Evolutionary conservation across 2,113 vertebrate species (phyloP).

Genomic region (Cardinalis cardinalis): DNA sequence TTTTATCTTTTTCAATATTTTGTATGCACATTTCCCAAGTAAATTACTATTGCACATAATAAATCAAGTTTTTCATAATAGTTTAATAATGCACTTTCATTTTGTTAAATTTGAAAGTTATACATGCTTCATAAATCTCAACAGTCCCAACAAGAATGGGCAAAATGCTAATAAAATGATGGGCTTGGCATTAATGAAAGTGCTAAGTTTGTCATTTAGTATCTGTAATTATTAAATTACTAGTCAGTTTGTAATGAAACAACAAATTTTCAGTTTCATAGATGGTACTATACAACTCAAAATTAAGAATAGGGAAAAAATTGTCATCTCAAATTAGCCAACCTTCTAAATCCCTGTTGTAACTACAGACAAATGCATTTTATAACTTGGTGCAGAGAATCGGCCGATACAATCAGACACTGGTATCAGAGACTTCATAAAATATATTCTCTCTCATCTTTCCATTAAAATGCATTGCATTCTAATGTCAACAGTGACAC

Average conservation of each 20-base stretch:
- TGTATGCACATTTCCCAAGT: neutral
- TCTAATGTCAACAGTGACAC: neutral
- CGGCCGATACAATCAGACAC: neutral
- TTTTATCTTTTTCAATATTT: conserved; percentile 25
- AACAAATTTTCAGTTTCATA: neutral
- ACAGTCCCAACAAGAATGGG: neutral
- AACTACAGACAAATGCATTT: neutral
- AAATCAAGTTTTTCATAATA: conserved; percentile 22
- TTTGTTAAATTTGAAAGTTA: conserved; percentile 23
- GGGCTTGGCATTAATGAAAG: neutral
- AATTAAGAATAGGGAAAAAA: neutral
- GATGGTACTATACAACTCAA: neutral
- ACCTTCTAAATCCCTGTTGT: neutral
- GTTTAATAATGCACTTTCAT: conserved; percentile 26
- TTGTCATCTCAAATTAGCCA: neutral
- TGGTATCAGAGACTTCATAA: neutral
- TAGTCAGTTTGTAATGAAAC: neutral
- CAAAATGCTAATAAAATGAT: neutral
- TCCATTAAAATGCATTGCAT: neutral
- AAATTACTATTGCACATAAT: conserved; percentile 17
- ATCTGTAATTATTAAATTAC: neutral
- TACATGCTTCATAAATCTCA: conserved; percentile 13
- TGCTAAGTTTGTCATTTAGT: neutral
- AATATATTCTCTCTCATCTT: neutral
- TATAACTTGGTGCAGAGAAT: neutral